These are phyloP conservation scores for Propithecus perrieri DNA, from an alignment of 2,797 vertebrate genomes.

Conservation along the genomic window DNA sequence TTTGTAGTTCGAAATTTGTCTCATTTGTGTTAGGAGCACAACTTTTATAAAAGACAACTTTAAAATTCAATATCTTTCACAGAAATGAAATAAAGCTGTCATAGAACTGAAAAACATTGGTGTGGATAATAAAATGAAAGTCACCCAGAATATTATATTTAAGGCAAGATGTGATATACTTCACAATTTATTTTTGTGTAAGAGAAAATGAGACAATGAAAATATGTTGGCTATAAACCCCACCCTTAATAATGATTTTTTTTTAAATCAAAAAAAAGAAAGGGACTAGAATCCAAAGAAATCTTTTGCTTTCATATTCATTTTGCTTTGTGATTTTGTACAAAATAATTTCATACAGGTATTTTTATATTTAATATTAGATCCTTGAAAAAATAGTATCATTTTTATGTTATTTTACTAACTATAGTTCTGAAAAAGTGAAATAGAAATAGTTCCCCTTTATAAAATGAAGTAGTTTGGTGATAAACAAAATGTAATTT, in stretches of 20 bases:
- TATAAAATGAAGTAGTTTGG: neutral
- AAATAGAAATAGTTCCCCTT: neutral
- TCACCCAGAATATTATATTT: constrained; percentile 38
- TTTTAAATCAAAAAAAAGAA: neutral
- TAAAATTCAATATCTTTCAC: constrained; percentile 56
- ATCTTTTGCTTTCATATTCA: constrained; percentile 29
- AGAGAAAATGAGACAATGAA: constrained; percentile 59
- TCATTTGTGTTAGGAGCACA: constrained; percentile 30
- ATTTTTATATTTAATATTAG: neutral
- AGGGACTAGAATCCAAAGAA: neutral
- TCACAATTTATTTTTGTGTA: neutral
- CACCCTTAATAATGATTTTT: neutral
- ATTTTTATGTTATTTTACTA: constrained; percentile 9
- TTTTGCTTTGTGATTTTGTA: constrained; percentile 33
- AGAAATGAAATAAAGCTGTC: constrained; percentile 41
- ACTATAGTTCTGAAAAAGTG: neutral
- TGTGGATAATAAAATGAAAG: constrained; percentile 58
- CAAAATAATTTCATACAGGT: neutral
- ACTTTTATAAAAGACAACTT: constrained; percentile 54
- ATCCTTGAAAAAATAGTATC: neutral
- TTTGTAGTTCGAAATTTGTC: constrained; percentile 17
- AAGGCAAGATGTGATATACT: constrained; percentile 33
- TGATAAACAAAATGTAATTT: constrained; percentile 23
- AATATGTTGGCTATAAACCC: neutral
- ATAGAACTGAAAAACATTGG: constrained; percentile 19